Percentiles rank a stretch among this genome's conserved stretches.
Evolutionary conservation across 2,113 vertebrate species (phyloP).

Genomic region (Phaethon lepturus): DNA sequence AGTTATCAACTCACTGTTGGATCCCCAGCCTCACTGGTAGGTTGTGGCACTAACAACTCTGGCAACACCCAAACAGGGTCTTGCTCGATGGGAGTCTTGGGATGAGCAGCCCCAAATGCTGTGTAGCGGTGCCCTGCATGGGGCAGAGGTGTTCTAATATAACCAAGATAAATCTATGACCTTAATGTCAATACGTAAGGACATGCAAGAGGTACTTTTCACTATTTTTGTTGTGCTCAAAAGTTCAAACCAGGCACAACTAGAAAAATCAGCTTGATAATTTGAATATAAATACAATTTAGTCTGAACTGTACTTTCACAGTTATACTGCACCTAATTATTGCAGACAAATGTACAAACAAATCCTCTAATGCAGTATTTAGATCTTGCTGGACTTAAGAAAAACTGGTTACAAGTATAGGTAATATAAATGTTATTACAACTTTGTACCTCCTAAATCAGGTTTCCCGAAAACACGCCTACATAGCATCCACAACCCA

Average conservation of each 20-base stretch:
- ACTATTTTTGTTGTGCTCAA: background rate
- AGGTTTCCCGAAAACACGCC: background rate
- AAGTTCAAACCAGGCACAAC: background rate
- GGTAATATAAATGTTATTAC: background rate
- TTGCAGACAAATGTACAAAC: background rate
- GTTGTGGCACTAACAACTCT: background rate
- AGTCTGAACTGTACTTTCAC: background rate
- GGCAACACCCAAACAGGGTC: background rate
- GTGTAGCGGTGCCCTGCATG: fast-evolving
- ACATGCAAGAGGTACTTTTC: background rate
- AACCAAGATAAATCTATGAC: background rate
- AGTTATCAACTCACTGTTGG: background rate
- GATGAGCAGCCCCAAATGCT: background rate
- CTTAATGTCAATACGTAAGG: background rate
- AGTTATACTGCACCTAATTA: background rate
- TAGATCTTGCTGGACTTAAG: background rate
- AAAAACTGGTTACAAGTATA: background rate
- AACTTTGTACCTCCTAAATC: background rate
- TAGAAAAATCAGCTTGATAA: background rate
- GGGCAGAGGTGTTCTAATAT: background rate
- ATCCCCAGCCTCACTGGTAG: background rate
- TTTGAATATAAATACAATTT: background rate
- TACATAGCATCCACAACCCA: background rate
- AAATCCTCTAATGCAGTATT: background rate
- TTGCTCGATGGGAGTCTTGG: background rate